Evolutionary conservation across 2,888 invertebrate species (phyloP).

Genomic region (Phyllotreta cruciferae): DNA sequence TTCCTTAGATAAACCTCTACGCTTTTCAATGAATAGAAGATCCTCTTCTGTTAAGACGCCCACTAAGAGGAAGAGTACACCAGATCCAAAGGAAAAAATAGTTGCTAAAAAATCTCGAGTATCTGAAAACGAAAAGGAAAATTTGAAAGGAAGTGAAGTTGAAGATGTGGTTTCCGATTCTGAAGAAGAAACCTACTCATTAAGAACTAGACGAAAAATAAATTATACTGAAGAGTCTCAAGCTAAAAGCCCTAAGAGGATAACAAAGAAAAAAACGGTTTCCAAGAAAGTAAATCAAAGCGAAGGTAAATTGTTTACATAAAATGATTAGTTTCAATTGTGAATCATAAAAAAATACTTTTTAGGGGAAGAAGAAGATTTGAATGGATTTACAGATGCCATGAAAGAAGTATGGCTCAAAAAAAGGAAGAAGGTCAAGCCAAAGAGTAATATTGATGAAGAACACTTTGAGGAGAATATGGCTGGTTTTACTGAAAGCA

Average conservation of each 20-base stretch:
- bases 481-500: constrained; percentile 10
- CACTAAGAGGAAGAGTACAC: constrained; percentile 11
- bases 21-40: constrained; percentile 58
- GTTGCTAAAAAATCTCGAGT: constrained; percentile 2
- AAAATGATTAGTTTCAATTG: background rate
- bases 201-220: constrained; percentile 14
- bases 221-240: constrained; percentile 19
- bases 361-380: constrained; percentile 20
- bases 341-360: constrained; percentile 13
- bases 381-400: constrained; percentile 41
- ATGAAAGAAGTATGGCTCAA: constrained; percentile 43
- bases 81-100: constrained; percentile 5
- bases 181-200: background rate
- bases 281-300: background rate
- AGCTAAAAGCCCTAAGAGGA: constrained; percentile 14
- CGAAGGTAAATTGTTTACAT: background rate
- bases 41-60: constrained; percentile 8
- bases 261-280: background rate
- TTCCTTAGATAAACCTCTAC: constrained; percentile 66
- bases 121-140: constrained; percentile 26
- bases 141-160: constrained; percentile 17
- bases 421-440: constrained; percentile 36
- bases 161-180: constrained; percentile 6
- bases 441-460: constrained; percentile 6
- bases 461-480: background rate